These are phyloP conservation scores for Sebastolobus alascanus DNA, from an alignment of 2,797 vertebrate genomes.

Conservation along the genomic window DNA sequence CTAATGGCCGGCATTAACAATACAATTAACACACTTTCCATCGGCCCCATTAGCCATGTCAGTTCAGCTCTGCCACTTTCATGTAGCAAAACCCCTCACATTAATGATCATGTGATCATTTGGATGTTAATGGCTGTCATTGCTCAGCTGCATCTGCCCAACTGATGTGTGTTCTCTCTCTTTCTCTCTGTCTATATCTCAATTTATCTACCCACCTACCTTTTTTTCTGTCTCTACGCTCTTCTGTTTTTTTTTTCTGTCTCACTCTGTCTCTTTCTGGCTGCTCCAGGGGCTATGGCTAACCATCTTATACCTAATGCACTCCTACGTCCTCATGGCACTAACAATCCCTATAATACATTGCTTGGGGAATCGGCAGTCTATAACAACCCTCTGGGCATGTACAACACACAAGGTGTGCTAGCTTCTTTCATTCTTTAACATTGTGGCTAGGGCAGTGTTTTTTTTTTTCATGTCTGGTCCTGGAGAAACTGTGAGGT, in stretches of 20 bases:
- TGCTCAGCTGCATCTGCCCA: slow-evolving; percentile 91
- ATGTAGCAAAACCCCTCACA: slow-evolving; percentile 58
- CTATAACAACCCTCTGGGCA: slow-evolving; percentile 99
- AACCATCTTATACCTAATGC: slow-evolving; percentile 99
- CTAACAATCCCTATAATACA: slow-evolving; percentile 99
- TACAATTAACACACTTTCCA: slow-evolving; percentile 62
- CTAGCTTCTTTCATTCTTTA: slow-evolving; percentile 89
- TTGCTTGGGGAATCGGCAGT: slow-evolving; percentile 99
- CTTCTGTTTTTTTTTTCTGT: slow-evolving; percentile 41
- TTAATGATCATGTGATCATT: slow-evolving; percentile 80
- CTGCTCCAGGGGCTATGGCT: slow-evolving; percentile 99
- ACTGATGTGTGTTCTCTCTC: slow-evolving; percentile 87
- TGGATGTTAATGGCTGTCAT: slow-evolving; percentile 90
- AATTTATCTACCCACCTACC: slow-evolving; percentile 57
- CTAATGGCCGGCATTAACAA: slow-evolving; percentile 56
- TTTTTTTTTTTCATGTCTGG: slow-evolving; percentile 47
- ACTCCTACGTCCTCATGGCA: slow-evolving; percentile 99
- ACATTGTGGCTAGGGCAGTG: slow-evolving; percentile 75
- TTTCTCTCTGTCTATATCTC: slow-evolving; percentile 60
- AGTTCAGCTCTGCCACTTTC: slow-evolving; percentile 64
- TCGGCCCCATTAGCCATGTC: slow-evolving; percentile 68
- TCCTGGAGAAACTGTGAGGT: slow-evolving; percentile 46
- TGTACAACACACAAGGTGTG: slow-evolving; percentile 99
- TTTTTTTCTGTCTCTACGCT: slow-evolving; percentile 46
- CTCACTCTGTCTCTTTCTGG: slow-evolving; percentile 81